Base-by-base conservation (phyloP, 1,140 invertebrate species). In the Drosophila mojavensis region DNA sequence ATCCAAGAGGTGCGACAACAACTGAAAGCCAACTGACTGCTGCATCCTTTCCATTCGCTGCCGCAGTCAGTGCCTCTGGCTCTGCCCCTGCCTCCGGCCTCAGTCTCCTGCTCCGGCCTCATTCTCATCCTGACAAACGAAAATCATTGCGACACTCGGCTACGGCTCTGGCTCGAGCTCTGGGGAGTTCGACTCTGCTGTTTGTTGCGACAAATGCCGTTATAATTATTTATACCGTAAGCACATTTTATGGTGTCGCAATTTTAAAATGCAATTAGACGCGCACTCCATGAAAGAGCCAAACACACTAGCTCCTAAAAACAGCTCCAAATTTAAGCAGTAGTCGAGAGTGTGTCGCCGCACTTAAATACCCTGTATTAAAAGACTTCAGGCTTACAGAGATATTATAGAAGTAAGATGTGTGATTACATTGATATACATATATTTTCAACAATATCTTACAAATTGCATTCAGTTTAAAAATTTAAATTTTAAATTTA, bases 181-280 rank as follows among this genome's bases (percentile, higher is more conserved):
- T 33, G 60, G 41, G 26, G 51, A 66, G 59, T 65, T 68, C 20
- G 53, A 69, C 63, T 58, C 54, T 53, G 64, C 77, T 81, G 82
- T 83, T 82, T 89, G 81, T 84, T 89, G 80, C 85, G 80, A 89
- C 80, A 89, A 89, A 89, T 89, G 80, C 75, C 85, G 81, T 89
- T 89, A 89, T 84, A 89, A 90, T 89, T 89, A 89, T 89, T 89
- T 89, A 90, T 89, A 89, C 75, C 65, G 84, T 89, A 89, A 90
- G 85, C 85, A 89, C 85, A 89, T 89, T 89, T 89, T 90, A 90
- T 89, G 85, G 84, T 89, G 84, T 89, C 85, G 85, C 84, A 89
- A 89, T 89, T 89, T 89, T 89, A 89, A 89, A 89, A 89, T 89
- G 84, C 84, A 89, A 89, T 89, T 89, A 89, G 84, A 89, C 66